A percentile compares a stretch with the other conserved stretches of the same genome.
phyloP scores from a whole-genome alignment of 2,797 vertebrate species.

The Peromyscus melanophrys region DNA sequence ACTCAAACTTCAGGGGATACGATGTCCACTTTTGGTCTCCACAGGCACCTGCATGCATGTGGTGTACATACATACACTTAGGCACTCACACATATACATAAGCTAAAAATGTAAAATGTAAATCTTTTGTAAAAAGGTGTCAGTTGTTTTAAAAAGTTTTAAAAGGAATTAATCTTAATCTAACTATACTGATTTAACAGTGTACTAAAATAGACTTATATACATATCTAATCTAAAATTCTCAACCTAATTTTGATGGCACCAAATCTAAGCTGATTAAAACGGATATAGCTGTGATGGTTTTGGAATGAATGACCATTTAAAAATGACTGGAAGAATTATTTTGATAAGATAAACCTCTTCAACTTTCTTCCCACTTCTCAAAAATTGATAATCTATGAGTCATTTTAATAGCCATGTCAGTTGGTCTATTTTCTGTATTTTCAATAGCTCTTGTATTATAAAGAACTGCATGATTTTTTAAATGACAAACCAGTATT shows the following conservation, averaged over 20 bases:
- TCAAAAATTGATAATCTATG: background rate
- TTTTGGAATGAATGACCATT: conserved; percentile 10
- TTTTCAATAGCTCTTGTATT: conserved; percentile 40
- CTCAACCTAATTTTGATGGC: conserved; percentile 43
- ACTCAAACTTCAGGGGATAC: background rate
- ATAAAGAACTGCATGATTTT: background rate
- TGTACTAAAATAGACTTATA: conserved; percentile 54
- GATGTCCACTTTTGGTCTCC: background rate
- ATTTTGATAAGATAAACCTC: background rate
- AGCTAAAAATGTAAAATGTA: background rate
- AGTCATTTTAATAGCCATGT: background rate
- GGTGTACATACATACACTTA: background rate
- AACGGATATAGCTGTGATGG: conserved; percentile 31
- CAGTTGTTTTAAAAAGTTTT: background rate
- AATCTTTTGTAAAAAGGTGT: background rate
- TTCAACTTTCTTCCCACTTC: background rate
- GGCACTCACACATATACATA: background rate
- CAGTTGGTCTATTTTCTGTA: conserved; percentile 8
- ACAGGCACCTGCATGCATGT: background rate
- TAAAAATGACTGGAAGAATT: conserved; percentile 6
- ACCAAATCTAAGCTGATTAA: conserved; percentile 43
- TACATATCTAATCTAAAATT: background rate
- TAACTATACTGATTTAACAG: conserved; percentile 35
- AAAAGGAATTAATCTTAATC: background rate
- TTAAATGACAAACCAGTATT: conserved; percentile 39